Evolutionary conservation across 2,888 invertebrate species (phyloP).

Genomic region (Drosophila niveifrons): DNA sequence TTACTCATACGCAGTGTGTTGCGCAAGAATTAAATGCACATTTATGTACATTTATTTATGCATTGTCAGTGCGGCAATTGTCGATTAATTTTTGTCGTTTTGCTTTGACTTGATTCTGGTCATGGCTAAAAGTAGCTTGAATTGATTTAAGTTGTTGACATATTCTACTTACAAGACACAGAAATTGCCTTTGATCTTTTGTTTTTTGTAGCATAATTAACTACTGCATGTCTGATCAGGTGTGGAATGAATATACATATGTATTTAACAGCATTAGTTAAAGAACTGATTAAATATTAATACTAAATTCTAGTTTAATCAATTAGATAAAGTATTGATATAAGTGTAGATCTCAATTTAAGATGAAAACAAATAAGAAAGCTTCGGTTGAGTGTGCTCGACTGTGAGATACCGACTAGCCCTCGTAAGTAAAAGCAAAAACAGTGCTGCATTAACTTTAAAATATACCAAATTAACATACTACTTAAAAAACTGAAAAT

Average conservation of each 20-base stretch:
- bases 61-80: slow-evolving; percentile 24
- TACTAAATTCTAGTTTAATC: too few relatives aligned
- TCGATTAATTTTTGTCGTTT: slow-evolving; percentile 1
- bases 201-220: not conserved
- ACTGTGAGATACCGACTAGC: too few relatives aligned
- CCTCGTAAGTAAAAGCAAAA: too few relatives aligned
- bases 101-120: slow-evolving; percentile 12
- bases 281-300: too few relatives aligned
- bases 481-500: too few relatives aligned
- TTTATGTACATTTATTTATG: slow-evolving; percentile 37
- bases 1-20: slow-evolving; percentile 63
- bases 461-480: too few relatives aligned
- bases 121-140: slow-evolving; percentile 4
- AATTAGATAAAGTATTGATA: too few relatives aligned
- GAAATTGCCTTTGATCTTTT: slow-evolving; percentile 5
- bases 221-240: not conserved
- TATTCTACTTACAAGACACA: not conserved
- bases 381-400: too few relatives aligned
- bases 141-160: not conserved
- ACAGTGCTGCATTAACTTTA: too few relatives aligned
- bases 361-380: too few relatives aligned
- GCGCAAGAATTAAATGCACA: slow-evolving; percentile 38
- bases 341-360: too few relatives aligned
- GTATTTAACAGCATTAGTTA: too few relatives aligned
- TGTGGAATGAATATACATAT: not conserved